Evolutionary conservation across 2,888 invertebrate genomes (phyloP).

Genomic region (Platycnemis pennipes): DNA sequence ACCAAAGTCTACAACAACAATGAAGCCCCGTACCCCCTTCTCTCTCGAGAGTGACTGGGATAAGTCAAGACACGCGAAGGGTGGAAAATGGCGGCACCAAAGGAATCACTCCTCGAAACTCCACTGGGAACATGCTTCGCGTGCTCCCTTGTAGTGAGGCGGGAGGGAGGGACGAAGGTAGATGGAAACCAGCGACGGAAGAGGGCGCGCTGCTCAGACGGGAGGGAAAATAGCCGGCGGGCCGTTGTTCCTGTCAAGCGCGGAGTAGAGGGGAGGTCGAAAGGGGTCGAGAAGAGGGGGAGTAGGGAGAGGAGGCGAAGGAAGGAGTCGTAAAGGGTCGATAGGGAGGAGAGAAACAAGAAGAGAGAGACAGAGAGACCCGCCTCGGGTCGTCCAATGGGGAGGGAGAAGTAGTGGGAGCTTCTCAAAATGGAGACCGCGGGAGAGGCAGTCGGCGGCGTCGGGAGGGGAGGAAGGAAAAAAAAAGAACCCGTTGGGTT

Average conservation of each 20-base stretch:
- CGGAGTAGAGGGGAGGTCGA: background rate
- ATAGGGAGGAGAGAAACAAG: background rate
- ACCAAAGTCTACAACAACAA: too few species aligned
- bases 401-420: background rate
- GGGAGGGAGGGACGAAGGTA: background rate
- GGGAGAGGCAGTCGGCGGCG: background rate
- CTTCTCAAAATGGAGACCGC: background rate
- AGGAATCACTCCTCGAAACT: background rate
- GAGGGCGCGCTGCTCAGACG: background rate
- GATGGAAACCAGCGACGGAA: background rate
- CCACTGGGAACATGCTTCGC: background rate
- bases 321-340: background rate
- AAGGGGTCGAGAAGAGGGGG: background rate
- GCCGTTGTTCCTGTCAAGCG: conserved; percentile 29
- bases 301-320: background rate
- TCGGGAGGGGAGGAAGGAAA: background rate
- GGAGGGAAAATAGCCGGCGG: conserved; percentile 13
- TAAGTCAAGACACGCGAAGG: background rate
- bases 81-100: background rate
- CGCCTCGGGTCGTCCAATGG: background rate
- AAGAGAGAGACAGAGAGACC: background rate
- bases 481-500: background rate
- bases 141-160: background rate
- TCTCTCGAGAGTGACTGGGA: too few species aligned
- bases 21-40: too few species aligned